Evolutionary conservation across 2,888 invertebrate species (phyloP).

Genomic region (Bhutanitis thaidina): DNA sequence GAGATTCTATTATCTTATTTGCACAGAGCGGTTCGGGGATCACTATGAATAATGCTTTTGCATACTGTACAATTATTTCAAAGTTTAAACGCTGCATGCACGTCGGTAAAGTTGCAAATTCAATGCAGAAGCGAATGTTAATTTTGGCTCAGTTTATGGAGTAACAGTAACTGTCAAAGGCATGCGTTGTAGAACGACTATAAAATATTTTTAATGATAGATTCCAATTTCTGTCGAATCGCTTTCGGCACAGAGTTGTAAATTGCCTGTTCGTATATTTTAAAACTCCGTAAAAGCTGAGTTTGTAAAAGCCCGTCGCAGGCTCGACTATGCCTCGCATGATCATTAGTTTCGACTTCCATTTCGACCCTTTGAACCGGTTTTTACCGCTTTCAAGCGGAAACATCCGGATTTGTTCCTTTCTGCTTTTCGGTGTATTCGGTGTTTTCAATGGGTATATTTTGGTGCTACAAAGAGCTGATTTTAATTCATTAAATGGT

Average conservation of each 20-base stretch:
- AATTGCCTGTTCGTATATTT: conserved; percentile 24
- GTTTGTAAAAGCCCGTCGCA: conserved; percentile 24
- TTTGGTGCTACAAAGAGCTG: conserved; percentile 11
- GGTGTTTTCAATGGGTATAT: neutral
- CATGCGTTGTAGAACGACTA: conserved; percentile 33
- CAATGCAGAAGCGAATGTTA: conserved; percentile 23
- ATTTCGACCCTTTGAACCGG: conserved; percentile 41
- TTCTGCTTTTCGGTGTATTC: conserved; percentile 12
- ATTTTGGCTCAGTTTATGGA: conserved; percentile 34
- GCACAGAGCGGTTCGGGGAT: conserved; percentile 33
- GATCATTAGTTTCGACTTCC: conserved; percentile 53
- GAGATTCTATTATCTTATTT: conserved; percentile 55
- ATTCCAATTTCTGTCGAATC: conserved; percentile 21
- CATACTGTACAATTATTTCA: conserved; percentile 19
- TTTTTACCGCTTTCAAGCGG: conserved; percentile 45
- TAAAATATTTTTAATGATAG: conserved; percentile 21
- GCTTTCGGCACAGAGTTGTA: conserved; percentile 14
- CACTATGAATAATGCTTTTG: conserved; percentile 39
- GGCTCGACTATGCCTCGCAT: conserved; percentile 26
- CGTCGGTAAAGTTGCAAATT: conserved; percentile 23
- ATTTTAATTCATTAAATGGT: conserved; percentile 9
- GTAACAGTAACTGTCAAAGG: conserved; percentile 46
- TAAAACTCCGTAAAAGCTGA: conserved; percentile 18
- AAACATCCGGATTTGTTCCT: conserved; percentile 40
- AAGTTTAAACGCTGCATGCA: conserved; percentile 21